phyloP scores from a whole-genome alignment of 2,888 invertebrate species.

The Euplagia quadripunctaria region DNA sequence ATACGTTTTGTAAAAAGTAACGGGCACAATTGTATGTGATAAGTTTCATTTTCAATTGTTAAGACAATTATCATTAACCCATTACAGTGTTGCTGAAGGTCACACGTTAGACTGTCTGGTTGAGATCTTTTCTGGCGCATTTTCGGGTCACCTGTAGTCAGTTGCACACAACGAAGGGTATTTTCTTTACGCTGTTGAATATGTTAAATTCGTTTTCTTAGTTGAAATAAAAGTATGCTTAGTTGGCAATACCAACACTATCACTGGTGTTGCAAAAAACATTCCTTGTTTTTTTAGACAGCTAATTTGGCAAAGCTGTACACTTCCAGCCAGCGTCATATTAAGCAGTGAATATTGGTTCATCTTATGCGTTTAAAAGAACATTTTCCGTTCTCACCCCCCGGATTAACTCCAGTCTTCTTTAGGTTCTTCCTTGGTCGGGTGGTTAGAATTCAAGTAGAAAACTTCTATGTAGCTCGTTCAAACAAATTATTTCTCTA shows the following conservation, averaged over 20 bases:
- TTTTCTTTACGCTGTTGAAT: not conserved
- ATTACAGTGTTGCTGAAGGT: not conserved
- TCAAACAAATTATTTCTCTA: not conserved
- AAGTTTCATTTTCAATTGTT: constrained; percentile 45
- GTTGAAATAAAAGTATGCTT: not conserved
- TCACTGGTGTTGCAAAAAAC: not conserved
- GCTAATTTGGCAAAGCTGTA: not conserved
- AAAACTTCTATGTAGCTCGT: not conserved
- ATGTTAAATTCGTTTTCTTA: not conserved
- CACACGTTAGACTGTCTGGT: not conserved
- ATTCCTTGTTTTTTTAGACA: not conserved
- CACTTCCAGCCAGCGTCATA: too few relatives aligned
- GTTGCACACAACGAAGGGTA: not conserved
- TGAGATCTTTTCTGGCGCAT: not conserved
- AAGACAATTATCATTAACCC: not conserved
- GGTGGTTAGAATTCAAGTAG: not conserved
- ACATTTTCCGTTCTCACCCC: too few relatives aligned
- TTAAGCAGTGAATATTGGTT: too few relatives aligned
- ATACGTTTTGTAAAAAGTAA: not conserved
- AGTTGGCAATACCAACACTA: not conserved
- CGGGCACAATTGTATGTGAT: constrained; percentile 19
- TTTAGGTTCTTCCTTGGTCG: not conserved
- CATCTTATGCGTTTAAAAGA: too few relatives aligned
- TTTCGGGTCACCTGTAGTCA: not conserved
- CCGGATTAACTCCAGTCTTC: not conserved